Percentiles rank a stretch among this genome's conserved stretches.
Conservation (phyloP, 2,797 vertebrate species). For the Myiotriccus ornatus region DNA sequence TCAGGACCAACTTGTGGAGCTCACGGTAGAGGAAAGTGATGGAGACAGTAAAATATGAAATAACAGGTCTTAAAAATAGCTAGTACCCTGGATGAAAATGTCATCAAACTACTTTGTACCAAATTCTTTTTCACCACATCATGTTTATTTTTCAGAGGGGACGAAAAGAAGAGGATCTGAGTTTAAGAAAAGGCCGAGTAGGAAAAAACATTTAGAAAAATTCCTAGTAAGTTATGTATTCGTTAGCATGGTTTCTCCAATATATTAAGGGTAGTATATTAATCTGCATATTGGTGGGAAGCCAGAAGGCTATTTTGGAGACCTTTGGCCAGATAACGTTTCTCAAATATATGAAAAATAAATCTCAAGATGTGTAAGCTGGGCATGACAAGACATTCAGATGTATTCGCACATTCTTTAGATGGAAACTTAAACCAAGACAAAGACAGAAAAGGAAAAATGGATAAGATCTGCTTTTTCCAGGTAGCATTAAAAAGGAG, state of each 20-base stretch:
- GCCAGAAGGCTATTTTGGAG: background rate
- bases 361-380: background rate
- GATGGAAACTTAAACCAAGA: background rate
- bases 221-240: background rate
- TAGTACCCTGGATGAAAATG: background rate
- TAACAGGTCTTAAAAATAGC: constrained; percentile 25
- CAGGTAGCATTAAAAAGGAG: background rate
- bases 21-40: background rate
- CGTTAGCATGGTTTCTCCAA: background rate
- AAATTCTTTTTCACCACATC: background rate
- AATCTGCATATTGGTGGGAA: background rate
- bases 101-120: background rate
- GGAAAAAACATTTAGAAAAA: background rate
- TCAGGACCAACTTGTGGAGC: background rate
- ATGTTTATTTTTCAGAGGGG: background rate
- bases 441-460: background rate
- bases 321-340: background rate
- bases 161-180: background rate
- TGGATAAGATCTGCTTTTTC: background rate
- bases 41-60: background rate
- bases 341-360: background rate
- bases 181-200: background rate
- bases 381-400: background rate
- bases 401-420: background rate
- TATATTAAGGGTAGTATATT: background rate